Evolutionary conservation across 2,888 invertebrate genomes (phyloP), one percentile per base, ranked within the genome.

Genomic region (Rhagonycha lutea): DNA sequence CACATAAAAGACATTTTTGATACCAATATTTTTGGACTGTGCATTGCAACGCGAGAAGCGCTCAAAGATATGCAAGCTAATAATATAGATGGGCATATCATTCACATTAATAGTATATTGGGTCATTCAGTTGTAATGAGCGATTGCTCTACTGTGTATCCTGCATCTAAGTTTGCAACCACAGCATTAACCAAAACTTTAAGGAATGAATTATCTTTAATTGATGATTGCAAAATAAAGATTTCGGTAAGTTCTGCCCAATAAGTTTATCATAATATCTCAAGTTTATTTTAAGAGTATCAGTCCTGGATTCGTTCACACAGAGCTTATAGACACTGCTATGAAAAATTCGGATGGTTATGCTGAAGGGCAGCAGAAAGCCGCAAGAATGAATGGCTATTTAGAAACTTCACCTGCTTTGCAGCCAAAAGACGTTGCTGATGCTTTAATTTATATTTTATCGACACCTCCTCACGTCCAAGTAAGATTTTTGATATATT

Each of bases 381-480:
- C 2, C 18, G 1, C 18, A 18, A 18, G 18, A 18, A 18, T 18
- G 18, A 18, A 18, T 2, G 18, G 2, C 1, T 2, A 2, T 18
- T 18, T 18, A 18, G 2, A 18, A 18, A 18, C 1, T 18, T 2
- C 1, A 18, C 18, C 1, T 18, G 18, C 18, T 18, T 18, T 18
- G 18, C 18, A 18, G 2, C 18, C 18, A 18, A 18, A 18, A 18
- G 18, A 18, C 18, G 2, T 18, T 18, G 18, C 18, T 2, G 18
- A 18, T 18, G 18, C 18, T 18, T 18, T 18, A 18, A 18, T 18
- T 18, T 18, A 18, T 18, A 18, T 18, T 18, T 18, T 18, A 18
- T 18, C 18, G 18, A 18, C 18, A 18, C 18, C 18, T 18, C 18
- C 18, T 18, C 18, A 82, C 68, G 83, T 84, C 12, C 81, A 82